Evolutionary conservation across 2,888 invertebrate genomes (phyloP), one percentile per base, ranked within the genome.

Genomic region (Xestia c-nigrum): DNA sequence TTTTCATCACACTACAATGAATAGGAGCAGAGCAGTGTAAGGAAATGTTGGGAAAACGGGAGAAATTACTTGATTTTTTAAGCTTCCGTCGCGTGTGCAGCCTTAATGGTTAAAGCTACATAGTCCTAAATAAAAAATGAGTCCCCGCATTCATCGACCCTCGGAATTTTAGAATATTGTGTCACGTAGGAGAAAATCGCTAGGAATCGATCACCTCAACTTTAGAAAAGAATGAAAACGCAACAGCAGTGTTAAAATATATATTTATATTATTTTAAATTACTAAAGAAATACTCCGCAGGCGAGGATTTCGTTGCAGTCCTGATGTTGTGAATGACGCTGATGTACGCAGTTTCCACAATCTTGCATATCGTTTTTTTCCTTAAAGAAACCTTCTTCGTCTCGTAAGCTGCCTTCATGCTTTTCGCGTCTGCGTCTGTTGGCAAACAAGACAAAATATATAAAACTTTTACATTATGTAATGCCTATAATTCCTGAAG

Each of bases 271-370:
- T 63, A 14, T 14, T 68, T 73, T 78, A 80, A 78, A 66, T 94
- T 92, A 64, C 89, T 93, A 71, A 96, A 94, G 86, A 94, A 96
- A 3, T 92, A 91, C 7, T 89, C 81, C 78, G 93, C 93, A 0
- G 95, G 95, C 14, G 94, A 87, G 31, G 92, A 76, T 68, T 91
- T 93, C 0, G 94, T 95, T 0, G 90, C 82, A 4, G 94, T 93
- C 80, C 95, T 91, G 4, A 96, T 89, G 78, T 96, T 96, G 72
- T 95, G 94, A 1, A 96, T 90, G 0, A 94, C 92, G 2, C 90
- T 91, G 3, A 84, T 83, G 78, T 94, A 95, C 3, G 93, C 93
- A 38, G 88, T 78, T 59, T 92, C 86, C 3, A 93, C 89, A 24
- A 95, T 90, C 68, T 91, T 86, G 75, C 94, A 93, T 12, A 95